These are phyloP conservation scores for Coranthus polyacanthus DNA, from an alignment of 2,797 vertebrate genomes.

Conservation along the genomic window DNA sequence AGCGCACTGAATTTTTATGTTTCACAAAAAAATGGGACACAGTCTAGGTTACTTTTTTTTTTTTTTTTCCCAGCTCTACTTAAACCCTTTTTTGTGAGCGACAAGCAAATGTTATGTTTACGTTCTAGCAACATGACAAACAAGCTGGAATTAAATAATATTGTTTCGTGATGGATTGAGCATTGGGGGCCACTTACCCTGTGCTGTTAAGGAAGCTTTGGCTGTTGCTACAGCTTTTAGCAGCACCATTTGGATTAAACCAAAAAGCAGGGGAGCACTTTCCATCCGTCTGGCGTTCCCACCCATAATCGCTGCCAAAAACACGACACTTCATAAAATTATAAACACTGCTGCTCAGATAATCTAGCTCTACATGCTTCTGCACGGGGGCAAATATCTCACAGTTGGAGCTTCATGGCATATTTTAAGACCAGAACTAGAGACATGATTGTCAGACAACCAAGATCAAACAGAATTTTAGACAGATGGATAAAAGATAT, in stretches of 20 bases:
- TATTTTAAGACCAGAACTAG: slow-evolving; percentile 72
- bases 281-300: slow-evolving; percentile 91
- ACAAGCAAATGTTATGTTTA: slow-evolving; percentile 53
- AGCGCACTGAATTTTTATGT: slow-evolving; percentile 18
- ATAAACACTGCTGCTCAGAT: slow-evolving; percentile 63
- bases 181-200: slow-evolving; percentile 87
- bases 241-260: slow-evolving; percentile 89
- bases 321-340: slow-evolving; percentile 65
- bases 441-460: slow-evolving; percentile 80
- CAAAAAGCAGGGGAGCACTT: slow-evolving; percentile 95
- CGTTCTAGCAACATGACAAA: slow-evolving; percentile 53
- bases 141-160: slow-evolving; percentile 52
- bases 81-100: background rate
- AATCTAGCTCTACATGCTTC: slow-evolving; percentile 61
- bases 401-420: slow-evolving; percentile 49
- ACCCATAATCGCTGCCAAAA: slow-evolving; percentile 92
- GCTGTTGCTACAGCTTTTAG: slow-evolving; percentile 91
- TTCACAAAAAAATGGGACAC: slow-evolving; percentile 35
- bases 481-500: slow-evolving; percentile 77
- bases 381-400: slow-evolving; percentile 53
- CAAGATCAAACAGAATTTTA: slow-evolving; percentile 80
- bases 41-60: slow-evolving; percentile 20
- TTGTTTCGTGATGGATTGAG: slow-evolving; percentile 63
- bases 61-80: too few relatives aligned
- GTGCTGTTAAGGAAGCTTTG: slow-evolving; percentile 95